Conservation (phyloP, 2,888 invertebrate genomes). For the Himalopsyche anomala region DNA sequence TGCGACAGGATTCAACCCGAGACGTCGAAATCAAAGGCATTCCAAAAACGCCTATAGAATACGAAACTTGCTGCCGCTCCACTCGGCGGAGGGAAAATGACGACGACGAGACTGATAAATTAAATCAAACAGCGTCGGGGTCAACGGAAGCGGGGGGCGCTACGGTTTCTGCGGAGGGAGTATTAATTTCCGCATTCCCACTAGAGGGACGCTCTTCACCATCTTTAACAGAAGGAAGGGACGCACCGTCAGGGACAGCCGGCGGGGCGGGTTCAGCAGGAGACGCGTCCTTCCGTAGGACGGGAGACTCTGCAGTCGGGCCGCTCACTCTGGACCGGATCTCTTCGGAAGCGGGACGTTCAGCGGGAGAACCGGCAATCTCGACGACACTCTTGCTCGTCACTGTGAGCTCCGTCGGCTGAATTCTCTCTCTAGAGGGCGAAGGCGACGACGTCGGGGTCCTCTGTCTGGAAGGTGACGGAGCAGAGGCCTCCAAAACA, state of each 20-base stretch:
- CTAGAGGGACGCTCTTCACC: conserved; percentile 69
- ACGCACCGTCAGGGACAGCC: conserved; percentile 39
- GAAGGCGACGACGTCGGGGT: conserved; percentile 57
- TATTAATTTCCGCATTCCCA: conserved; percentile 64
- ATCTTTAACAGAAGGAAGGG: conserved; percentile 63
- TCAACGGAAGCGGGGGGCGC: conserved; percentile 44
- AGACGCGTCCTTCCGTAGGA: background rate
- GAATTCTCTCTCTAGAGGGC: conserved; percentile 50
- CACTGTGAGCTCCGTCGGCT: background rate
- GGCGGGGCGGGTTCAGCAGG: conserved; percentile 38
- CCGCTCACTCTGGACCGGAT: conserved; percentile 49
- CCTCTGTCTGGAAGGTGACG: conserved; percentile 61
- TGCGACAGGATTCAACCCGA: conserved; percentile 65
- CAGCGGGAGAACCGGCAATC: background rate
- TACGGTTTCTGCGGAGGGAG: conserved; percentile 66
- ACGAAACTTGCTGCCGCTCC: conserved; percentile 71
- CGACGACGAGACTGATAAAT: conserved; percentile 69
- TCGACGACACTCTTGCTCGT: background rate
- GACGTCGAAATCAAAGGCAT: background rate
- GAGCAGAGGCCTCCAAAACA: conserved; percentile 58
- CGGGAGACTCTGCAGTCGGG: background rate
- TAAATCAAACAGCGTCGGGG: conserved; percentile 65
- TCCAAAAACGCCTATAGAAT: conserved; percentile 66
- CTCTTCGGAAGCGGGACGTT: background rate
- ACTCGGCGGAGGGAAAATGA: conserved; percentile 68